Percentiles rank a stretch among this genome's conserved stretches.
Conservation (phyloP, 37 sponge, comb jelly and placozoan species). For the Aplysina aerophoba region DNA sequence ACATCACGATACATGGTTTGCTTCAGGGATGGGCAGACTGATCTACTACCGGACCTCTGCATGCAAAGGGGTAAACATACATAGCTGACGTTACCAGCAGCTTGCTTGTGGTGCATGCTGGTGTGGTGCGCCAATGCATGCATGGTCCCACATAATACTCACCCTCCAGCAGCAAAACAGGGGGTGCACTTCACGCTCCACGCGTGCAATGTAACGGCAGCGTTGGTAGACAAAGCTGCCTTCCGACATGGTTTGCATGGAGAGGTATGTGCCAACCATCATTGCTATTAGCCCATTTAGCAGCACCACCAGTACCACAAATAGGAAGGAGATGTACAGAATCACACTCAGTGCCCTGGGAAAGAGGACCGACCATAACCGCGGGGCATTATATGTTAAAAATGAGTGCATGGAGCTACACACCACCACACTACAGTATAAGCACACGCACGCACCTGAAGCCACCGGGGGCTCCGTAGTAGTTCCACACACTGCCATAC, state of each 20-base stretch:
- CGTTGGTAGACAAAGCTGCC: conserved; percentile 12
- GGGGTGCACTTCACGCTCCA: conserved; percentile 13
- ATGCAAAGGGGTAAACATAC: not conserved
- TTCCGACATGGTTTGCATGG: not conserved
- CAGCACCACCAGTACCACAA: not conserved
- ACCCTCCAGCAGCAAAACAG: conserved; percentile 15
- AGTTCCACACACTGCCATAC: conserved; percentile 1
- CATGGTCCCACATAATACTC: no score
- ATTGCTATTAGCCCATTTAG: conserved; percentile 16
- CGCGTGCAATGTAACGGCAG: conserved; percentile 19
- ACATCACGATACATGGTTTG: conserved; percentile 9
- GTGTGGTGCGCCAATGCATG: no score
- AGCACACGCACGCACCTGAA: not conserved
- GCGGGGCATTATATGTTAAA: not conserved
- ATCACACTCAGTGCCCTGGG: conserved; percentile 32
- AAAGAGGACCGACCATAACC: not conserved
- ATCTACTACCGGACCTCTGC: not conserved
- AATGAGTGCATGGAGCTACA: not conserved
- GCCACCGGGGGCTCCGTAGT: not conserved
- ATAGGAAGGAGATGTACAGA: conserved; percentile 21
- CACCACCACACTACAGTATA: no score
- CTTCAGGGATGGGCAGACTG: conserved; percentile 9
- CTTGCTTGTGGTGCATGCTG: not conserved
- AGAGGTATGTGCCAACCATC: conserved; percentile 33
- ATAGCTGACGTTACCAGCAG: not conserved